Conservation (phyloP, 2,797 vertebrate genomes). For the Podarcis lilfordi region DNA sequence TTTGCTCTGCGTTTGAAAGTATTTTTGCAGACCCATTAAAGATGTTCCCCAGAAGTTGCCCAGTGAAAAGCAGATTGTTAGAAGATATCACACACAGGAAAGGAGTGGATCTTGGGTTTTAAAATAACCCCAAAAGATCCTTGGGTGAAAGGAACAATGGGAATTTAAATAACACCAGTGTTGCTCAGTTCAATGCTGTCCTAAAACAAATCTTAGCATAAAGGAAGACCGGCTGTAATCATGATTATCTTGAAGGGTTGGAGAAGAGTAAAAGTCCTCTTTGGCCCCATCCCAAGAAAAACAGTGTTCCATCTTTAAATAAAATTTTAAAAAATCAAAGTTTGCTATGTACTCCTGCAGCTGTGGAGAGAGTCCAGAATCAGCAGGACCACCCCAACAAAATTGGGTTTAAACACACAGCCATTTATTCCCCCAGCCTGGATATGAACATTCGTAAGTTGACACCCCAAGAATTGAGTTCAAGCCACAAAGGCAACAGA, state of each 20-base stretch:
- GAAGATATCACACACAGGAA: slow-evolving; percentile 22
- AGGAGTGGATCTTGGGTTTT: slow-evolving; percentile 9
- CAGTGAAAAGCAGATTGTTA: slow-evolving; percentile 53
- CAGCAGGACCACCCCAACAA: slow-evolving; percentile 1
- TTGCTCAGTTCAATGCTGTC: slow-evolving; percentile 25
- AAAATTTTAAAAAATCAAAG: background rate
- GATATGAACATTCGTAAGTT: background rate
- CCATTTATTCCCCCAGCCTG: background rate
- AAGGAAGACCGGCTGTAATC: slow-evolving; percentile 24
- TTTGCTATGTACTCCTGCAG: background rate
- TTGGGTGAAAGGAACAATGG: slow-evolving; percentile 32
- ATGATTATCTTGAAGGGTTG: slow-evolving; percentile 7
- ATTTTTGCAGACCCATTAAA: slow-evolving; percentile 48
- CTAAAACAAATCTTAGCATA: slow-evolving; percentile 30
- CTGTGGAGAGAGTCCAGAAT: background rate
- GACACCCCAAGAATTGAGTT: background rate
- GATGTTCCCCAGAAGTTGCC: slow-evolving; percentile 15
- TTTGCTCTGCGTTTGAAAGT: background rate
- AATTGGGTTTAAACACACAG: slow-evolving; percentile 10
- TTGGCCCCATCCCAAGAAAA: background rate
- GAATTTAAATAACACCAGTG: slow-evolving; percentile 39
- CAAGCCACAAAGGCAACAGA: slow-evolving; percentile 20
- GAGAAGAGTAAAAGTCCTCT: slow-evolving; percentile 11
- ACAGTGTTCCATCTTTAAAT: background rate
- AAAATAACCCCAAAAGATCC: slow-evolving; percentile 44